A percentile compares a stretch with the other conserved stretches of the same genome.
These are phyloP conservation scores for Aurelia coerulea DNA, from an alignment of 30 jellyfish, hydroid and myxozoan species.

Conservation along the genomic window DNA sequence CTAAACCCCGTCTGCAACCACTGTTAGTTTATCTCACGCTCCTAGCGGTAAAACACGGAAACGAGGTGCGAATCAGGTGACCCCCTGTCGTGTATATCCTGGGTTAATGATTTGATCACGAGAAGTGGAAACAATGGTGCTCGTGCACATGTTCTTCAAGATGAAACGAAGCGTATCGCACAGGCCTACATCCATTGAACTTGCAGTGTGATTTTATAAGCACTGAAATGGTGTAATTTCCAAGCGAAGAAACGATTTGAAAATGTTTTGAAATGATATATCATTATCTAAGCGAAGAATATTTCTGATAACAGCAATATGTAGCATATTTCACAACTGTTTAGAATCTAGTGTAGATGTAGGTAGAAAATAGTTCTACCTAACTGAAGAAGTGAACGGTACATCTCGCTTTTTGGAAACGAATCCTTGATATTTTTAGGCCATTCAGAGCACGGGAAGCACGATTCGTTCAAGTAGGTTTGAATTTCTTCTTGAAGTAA, in stretches of 20 bases:
- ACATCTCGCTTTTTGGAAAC: no score
- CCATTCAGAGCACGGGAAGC: no score
- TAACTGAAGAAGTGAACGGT: no score
- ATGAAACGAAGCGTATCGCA: conserved; percentile 75
- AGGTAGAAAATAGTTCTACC: no score
- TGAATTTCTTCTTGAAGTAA: no score
- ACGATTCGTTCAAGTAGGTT: no score
- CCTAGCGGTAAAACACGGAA: background rate
- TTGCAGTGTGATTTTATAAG: conserved; percentile 62
- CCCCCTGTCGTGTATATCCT: conserved; percentile 59
- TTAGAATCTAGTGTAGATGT: background rate
- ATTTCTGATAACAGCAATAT: background rate
- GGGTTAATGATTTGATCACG: conserved; percentile 71
- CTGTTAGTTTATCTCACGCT: no score
- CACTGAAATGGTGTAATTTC: conserved; percentile 70
- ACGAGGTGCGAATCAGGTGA: conserved; percentile 1
- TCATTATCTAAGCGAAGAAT: conserved; percentile 6
- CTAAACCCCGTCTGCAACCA: no score
- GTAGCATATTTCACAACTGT: background rate
- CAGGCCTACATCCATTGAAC: conserved; percentile 64
- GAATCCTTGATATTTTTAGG: no score
- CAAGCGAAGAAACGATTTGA: background rate
- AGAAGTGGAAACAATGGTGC: conserved; percentile 64
- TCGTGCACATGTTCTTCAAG: conserved; percentile 68
- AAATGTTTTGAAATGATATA: background rate